phyloP scores from a whole-genome alignment of 2,113 vertebrate species.

The Rhinolophus ferrumequinum region DNA sequence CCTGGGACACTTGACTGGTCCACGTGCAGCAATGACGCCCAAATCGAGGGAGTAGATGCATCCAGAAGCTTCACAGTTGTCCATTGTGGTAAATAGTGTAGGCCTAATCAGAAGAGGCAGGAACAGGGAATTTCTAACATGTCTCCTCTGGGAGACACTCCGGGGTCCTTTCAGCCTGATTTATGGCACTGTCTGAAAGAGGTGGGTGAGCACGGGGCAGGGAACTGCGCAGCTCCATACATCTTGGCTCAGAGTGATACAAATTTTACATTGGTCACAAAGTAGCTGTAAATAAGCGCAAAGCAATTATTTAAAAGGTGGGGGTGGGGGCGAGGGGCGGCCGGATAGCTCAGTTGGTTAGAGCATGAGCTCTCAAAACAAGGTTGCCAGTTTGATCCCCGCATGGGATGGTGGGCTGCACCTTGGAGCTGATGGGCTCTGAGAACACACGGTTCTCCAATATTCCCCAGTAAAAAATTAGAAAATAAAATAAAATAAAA shows the following conservation, averaged over 20 bases:
- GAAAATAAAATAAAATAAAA: no score
- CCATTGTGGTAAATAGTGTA: background rate
- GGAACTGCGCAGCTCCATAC: background rate
- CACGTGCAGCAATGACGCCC: background rate
- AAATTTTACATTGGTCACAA: background rate
- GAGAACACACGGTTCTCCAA: no score
- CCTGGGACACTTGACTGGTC: background rate
- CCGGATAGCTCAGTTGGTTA: no score
- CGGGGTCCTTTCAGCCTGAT: background rate
- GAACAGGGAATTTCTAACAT: background rate
- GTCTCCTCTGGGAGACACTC: background rate
- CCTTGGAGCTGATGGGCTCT: no score
- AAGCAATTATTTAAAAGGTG: background rate
- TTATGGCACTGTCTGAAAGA: background rate
- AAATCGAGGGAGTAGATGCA: no score
- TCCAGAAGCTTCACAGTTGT: background rate
- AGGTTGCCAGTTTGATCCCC: no score
- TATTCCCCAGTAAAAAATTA: no score
- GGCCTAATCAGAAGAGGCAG: background rate
- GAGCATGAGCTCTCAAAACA: no score
- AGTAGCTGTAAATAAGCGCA: background rate
- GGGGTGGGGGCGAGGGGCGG: no score
- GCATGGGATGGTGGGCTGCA: no score
- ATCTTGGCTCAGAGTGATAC: background rate
- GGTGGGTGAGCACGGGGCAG: rapidly evolving